Evolutionary conservation across 2,888 invertebrate species (phyloP), one percentile per base, ranked within the genome.

Genomic region (Pteria penguin): DNA sequence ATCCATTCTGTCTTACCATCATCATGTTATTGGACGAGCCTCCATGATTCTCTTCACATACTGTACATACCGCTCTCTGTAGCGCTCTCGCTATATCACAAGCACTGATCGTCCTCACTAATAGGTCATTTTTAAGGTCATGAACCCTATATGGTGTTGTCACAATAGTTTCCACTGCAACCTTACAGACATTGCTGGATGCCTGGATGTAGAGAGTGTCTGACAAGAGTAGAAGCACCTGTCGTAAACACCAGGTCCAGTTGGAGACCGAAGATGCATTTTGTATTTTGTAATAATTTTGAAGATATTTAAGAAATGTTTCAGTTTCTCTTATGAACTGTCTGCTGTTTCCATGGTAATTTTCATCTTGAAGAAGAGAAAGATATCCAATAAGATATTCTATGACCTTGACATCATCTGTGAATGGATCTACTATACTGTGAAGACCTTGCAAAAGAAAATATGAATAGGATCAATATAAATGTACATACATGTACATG

Each of bases 391-490:
- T 76, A 14, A 84, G 79, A 67, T 79, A 81, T 55, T 80, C 78
- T 2, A 84, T 71, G 8, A 82, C 80, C n/a, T 78, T 82, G 33
- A 83, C 73, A 70, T 84, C 84, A 14, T 83, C 83, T 33, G 82
- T 79, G 27, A 81, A 78, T 22, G 83, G 77, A 27, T 84, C 79
- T 22, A 81, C 82, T 60, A 84, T 70, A 31, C 79, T 78, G 31
- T 81, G 79, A 4, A 84, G 73, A 24, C 84, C 84, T 83, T 74
- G 33, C 75, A 72, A 24, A 52, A 55, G 60, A 33, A 52, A 58
- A 74, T 14, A 33, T 54, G 22, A n/a, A n/a, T n/a, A n/a, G n/a
- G n/a, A n/a, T n/a, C n/a, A n/a, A n/a, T n/a, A n/a, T n/a, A n/a
- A n/a, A n/a, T n/a, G n/a, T n/a, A n/a, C n/a, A n/a, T n/a, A n/a